These are phyloP conservation scores for Hydraecia micacea DNA, from an alignment of 2,888 invertebrate species.

Conservation along the genomic window DNA sequence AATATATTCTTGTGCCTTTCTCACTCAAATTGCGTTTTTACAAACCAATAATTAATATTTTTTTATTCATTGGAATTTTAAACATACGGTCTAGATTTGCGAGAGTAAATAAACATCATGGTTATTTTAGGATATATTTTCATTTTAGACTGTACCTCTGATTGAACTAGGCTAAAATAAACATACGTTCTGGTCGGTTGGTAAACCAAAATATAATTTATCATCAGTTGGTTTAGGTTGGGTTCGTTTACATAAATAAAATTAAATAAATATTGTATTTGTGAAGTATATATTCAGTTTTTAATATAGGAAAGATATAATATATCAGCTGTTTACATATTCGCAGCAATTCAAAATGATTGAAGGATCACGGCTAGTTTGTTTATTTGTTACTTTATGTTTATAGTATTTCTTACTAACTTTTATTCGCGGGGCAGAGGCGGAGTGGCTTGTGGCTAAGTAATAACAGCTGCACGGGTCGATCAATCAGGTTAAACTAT, in stretches of 20 bases:
- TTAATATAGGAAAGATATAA: neutral
- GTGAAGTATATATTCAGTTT: neutral
- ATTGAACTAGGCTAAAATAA: neutral
- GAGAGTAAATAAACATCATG: neutral
- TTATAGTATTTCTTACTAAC: neutral
- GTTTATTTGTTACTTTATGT: neutral
- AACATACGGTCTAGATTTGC: too few relatives aligned
- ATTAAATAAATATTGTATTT: slow-evolving; percentile 18
- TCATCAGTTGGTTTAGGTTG: slow-evolving; percentile 15
- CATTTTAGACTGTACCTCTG: neutral
- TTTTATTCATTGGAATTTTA: neutral
- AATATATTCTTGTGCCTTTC: neutral
- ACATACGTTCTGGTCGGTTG: neutral
- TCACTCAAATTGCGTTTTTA: neutral
- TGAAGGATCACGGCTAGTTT: neutral
- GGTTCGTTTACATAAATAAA: slow-evolving; percentile 4
- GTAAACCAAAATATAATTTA: neutral
- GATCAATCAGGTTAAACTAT: neutral
- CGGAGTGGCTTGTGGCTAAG: neutral
- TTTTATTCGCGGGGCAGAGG: too few relatives aligned
- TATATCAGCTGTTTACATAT: slow-evolving; percentile 6
- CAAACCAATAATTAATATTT: neutral
- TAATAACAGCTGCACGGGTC: neutral
- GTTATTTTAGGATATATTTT: neutral
- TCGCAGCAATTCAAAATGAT: neutral